Evolutionary conservation across 2,113 vertebrate species (phyloP).

Genomic region (Camarhynchus parvulus): DNA sequence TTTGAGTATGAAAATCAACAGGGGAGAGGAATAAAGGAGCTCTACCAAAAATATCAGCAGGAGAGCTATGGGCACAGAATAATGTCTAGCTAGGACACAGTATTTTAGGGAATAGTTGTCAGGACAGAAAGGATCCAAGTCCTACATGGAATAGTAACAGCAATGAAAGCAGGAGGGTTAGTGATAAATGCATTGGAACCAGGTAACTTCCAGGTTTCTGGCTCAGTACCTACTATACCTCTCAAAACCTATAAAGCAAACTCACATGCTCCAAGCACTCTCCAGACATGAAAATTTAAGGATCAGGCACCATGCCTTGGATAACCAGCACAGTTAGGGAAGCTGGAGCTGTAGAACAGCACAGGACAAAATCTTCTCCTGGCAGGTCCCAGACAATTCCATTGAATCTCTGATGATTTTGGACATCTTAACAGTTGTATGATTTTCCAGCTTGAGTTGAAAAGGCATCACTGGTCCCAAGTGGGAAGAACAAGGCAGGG

Average conservation of each 20-base stretch:
- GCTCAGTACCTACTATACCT: not conserved
- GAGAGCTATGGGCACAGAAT: not conserved
- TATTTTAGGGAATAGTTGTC: not conserved
- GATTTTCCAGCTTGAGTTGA: not conserved
- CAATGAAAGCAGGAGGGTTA: not conserved
- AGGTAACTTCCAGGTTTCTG: not conserved
- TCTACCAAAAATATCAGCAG: not conserved
- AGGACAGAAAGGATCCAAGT: not conserved
- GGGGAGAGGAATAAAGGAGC: not conserved
- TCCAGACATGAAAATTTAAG: not conserved
- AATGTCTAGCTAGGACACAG: not conserved
- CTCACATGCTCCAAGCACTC: not conserved
- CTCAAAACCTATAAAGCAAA: not conserved
- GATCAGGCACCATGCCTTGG: not conserved
- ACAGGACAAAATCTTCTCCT: not conserved
- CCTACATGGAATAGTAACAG: not conserved
- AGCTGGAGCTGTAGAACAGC: not conserved
- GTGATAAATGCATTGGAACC: not conserved
- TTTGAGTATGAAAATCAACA: not conserved
- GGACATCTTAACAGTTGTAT: not conserved
- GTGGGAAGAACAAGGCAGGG: not conserved
- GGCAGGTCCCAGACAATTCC: not conserved
- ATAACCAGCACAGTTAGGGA: not conserved
- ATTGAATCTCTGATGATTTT: not conserved
- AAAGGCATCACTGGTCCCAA: not conserved